A percentile compares a stretch with the other conserved stretches of the same genome.
Conservation (phyloP, 2,888 invertebrate species). For the Laspeyria flexula region DNA sequence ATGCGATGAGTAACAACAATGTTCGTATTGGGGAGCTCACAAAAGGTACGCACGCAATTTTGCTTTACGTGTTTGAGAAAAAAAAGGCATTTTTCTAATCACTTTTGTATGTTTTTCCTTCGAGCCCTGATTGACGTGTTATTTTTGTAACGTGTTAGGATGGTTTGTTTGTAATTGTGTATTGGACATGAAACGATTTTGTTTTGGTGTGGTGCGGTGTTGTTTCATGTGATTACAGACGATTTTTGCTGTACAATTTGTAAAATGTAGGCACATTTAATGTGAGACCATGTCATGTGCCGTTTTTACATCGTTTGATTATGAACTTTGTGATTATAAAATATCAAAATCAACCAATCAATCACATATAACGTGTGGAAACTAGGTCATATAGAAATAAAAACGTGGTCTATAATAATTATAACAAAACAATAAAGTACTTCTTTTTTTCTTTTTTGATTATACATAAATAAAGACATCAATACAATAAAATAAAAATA, state of each 20-base stretch:
- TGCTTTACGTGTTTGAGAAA: conserved; percentile 46
- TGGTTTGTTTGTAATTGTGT: conserved; percentile 1
- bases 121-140: conserved; percentile 25
- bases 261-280: too few species aligned
- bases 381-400: too few species aligned
- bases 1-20: conserved; percentile 77
- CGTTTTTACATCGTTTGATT: too few species aligned
- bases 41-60: conserved; percentile 54
- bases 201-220: not conserved
- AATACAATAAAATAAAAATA: too few species aligned
- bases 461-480: too few species aligned
- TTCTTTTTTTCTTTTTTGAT: too few species aligned
- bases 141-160: conserved; percentile 18
- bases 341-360: too few species aligned
- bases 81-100: conserved; percentile 34
- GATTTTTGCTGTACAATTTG: not conserved
- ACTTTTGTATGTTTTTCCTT: conserved; percentile 33
- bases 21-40: conserved; percentile 53
- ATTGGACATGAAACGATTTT: not conserved
- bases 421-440: too few species aligned
- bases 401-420: too few species aligned
- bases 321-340: too few species aligned
- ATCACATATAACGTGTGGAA: too few species aligned
- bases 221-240: not conserved
- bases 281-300: too few species aligned